Base-by-base conservation (phyloP, 2,888 invertebrate genomes). In the Thera britannica region DNA sequence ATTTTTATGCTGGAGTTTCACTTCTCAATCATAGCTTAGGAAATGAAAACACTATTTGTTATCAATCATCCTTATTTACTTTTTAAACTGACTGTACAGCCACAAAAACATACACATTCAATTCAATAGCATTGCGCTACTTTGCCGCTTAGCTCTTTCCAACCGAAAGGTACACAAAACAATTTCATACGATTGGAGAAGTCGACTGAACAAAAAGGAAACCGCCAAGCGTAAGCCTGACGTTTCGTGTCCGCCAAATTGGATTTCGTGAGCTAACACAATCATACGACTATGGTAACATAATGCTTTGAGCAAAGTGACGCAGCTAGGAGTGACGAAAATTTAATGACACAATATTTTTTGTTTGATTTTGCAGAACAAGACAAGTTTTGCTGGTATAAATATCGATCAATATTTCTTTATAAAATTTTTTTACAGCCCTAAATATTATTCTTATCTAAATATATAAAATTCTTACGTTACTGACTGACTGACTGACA, bases 131-230 rank as follows among this genome's bases (percentile, higher is more conserved):
- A 60, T 51, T 56, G 38, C 56, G 52, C 54, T 59, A 12, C 35
- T 48, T 56, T 41, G 58, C 11, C 34, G 38, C 52, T 62, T 51
- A 9, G 62, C 11, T 59, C 60, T 69, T 66, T 72, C 65, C 68
- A 70, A 62, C 36, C 57, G 44, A 59, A 71, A 65, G 65, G 57
- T 61, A 68, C 52, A 68, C 57, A 56, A 61, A 58, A 62, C 66
- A 68, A 74, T 70, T 70, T 59, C 62, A 9, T 51, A 52, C 67
- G 62, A 72, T 74, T 68, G 68, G 64, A 65, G 58, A 60, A 58
- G 62, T 48, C 62, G 48, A 23, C 61, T 11, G 58, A 58, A 59
- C 46, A 51, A 60, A 68, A 68, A 62, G 54, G 56, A 67, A 66
- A 64, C 36, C 48, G 48, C 54, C 52, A 62, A 66, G 57, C 58